Evolutionary conservation across 2,113 vertebrate species (phyloP).

Genomic region (Psilopogon haemacephalus): DNA sequence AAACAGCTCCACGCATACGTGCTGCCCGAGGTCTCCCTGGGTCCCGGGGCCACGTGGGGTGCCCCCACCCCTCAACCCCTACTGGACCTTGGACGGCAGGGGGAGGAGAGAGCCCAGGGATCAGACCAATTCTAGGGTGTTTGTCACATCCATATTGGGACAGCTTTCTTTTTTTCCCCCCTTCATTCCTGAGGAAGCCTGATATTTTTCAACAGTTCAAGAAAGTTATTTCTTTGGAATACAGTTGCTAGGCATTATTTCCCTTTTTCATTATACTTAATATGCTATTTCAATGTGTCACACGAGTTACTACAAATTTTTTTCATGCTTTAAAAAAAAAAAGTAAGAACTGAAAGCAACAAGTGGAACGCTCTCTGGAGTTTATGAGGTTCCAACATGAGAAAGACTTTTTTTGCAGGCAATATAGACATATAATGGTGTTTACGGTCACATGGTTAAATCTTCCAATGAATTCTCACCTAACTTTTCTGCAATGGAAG

Average conservation of each 20-base stretch:
- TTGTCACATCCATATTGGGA: no score
- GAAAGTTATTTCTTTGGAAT: neutral
- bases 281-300: neutral
- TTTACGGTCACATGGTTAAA: neutral
- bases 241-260: neutral
- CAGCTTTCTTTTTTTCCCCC: neutral
- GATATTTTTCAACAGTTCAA: neutral
- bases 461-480: neutral
- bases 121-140: no score
- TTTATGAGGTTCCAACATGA: neutral
- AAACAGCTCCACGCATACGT: no score
- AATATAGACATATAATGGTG: accelerated
- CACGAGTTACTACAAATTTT: neutral
- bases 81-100: no score
- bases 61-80: no score
- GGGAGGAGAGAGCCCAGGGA: no score
- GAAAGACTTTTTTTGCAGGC: neutral
- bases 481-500: neutral
- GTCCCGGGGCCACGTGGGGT: no score
- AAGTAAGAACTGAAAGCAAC: neutral
- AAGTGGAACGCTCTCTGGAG: neutral
- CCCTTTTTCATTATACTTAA: neutral
- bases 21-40: no score
- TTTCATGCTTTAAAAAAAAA: neutral
- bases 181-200: neutral